Base-by-base conservation (phyloP, 2,888 invertebrate species). In the Bugulina stolonifera region DNA sequence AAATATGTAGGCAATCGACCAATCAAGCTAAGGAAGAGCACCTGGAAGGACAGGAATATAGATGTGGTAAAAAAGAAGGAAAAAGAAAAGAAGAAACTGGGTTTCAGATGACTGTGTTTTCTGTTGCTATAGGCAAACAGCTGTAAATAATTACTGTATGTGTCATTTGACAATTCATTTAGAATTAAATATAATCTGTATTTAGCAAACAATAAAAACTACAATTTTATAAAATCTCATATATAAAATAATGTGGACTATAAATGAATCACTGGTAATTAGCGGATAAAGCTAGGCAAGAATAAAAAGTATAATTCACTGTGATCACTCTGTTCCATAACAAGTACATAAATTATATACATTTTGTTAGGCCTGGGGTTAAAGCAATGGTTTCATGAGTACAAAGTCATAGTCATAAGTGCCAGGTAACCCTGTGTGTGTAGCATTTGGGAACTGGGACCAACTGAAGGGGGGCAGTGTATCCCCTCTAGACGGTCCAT, bases 1-100 rank as follows among this genome's bases (percentile, higher is more conserved):
- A 91, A 96, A 73, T 99, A 99, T 84, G 99, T 99, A 0, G 99
- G 99, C 73, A 98, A 97, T 81, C 89, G 99, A 54, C 99, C 99
- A 0, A 99, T 99, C 75, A 99, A 99, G 84, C 86, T 99, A 73
- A 87, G 98, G 29, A 99, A 99, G 86, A 97, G 97, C 81, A 91
- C 91, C 0, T 99, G 99, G 99, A 92, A 91, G 79, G 93, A 92
- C 77, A 88, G 99, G 74, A 93, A 94, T 80, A 87, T 97, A 18
- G 97, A 98, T 77, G 89, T 93, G 0, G 97, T 97, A 0, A 89
- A 93, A 76, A 96, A 94, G 86, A 98, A 98, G 84, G 94, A 94
- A 82, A 94, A 93, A 79, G 95, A 97, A 80, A 97, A 97, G 81
- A 91, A 92, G 73, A 90, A 92, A 0, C 86, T 97, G 3, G 88